phyloP scores from a whole-genome alignment of 1,140 invertebrate genomes.

The Bombyx mandarina region DNA sequence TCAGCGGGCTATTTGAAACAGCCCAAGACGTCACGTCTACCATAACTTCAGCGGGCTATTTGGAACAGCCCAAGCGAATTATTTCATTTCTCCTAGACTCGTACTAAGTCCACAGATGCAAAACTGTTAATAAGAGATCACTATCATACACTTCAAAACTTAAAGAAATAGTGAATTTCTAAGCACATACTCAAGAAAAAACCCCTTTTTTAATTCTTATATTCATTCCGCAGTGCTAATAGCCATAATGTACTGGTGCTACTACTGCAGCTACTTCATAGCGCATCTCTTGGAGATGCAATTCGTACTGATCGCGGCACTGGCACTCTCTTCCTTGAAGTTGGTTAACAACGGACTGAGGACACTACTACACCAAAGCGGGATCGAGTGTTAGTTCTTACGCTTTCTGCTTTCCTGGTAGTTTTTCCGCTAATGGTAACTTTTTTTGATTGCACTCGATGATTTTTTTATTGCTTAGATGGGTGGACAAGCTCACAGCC shows the following conservation, averaged over 20 bases:
- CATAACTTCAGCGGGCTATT: too few relatives aligned
- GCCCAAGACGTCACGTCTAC: too few relatives aligned
- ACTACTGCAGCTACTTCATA: constrained; percentile 4
- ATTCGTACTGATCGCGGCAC: constrained; percentile 1
- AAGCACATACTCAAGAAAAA: too few relatives aligned
- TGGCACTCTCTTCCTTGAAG: neutral
- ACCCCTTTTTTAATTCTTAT: neutral
- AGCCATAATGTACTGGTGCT: neutral
- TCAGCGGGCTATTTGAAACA: too few relatives aligned
- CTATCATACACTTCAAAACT: too few relatives aligned
- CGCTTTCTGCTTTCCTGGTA: neutral
- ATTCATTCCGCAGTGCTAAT: neutral
- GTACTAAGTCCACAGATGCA: too few relatives aligned
- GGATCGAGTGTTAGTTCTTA: neutral
- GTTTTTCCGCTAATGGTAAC: neutral
- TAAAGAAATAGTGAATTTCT: too few relatives aligned
- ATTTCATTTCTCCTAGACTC: too few relatives aligned
- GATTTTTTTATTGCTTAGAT: neutral
- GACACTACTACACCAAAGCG: neutral
- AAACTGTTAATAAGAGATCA: too few relatives aligned
- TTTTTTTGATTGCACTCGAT: neutral
- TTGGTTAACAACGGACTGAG: neutral
- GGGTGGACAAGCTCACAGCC: too few relatives aligned
- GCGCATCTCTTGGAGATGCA: constrained; percentile 4
- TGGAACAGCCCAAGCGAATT: too few relatives aligned